Conservation (phyloP, 2,797 vertebrate species). For the Sphaeramia orbicularis region DNA sequence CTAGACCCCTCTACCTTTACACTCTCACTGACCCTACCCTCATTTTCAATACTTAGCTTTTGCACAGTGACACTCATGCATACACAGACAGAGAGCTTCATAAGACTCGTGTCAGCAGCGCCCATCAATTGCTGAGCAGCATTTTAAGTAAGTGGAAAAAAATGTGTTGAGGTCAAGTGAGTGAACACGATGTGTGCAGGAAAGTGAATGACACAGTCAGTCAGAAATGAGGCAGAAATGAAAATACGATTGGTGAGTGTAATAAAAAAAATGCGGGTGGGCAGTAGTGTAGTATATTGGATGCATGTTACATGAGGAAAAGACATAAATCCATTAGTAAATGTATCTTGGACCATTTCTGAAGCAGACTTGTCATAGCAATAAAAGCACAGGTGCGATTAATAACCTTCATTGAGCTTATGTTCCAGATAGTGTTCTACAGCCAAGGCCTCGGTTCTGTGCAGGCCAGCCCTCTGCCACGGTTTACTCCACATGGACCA, state of each 20-base stretch:
- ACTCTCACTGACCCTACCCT: constrained; percentile 23
- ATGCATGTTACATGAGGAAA: neutral
- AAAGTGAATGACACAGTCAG: constrained; percentile 20
- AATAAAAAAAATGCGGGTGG: neutral
- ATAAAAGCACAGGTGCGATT: no score
- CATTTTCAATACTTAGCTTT: constrained; percentile 43
- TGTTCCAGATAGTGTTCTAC: neutral
- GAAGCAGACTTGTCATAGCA: neutral
- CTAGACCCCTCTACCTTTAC: constrained; percentile 22
- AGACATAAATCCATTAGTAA: neutral
- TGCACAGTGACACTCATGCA: neutral
- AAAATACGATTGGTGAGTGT: neutral
- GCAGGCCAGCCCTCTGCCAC: neutral
- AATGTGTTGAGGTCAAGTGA: constrained; percentile 33
- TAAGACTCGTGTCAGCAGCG: constrained; percentile 53
- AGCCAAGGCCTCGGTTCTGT: no score
- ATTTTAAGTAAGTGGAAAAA: constrained; percentile 71
- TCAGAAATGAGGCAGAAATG: neutral
- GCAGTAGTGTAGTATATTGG: neutral
- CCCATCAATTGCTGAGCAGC: constrained; percentile 53
- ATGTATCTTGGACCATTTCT: neutral
- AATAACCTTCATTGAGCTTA: neutral
- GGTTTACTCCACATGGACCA: no score
- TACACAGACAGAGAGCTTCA: constrained; percentile 6
- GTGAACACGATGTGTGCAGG: constrained; percentile 32